Conservation (phyloP, 2,888 invertebrate species). For the Phragmatobia fuliginosa region DNA sequence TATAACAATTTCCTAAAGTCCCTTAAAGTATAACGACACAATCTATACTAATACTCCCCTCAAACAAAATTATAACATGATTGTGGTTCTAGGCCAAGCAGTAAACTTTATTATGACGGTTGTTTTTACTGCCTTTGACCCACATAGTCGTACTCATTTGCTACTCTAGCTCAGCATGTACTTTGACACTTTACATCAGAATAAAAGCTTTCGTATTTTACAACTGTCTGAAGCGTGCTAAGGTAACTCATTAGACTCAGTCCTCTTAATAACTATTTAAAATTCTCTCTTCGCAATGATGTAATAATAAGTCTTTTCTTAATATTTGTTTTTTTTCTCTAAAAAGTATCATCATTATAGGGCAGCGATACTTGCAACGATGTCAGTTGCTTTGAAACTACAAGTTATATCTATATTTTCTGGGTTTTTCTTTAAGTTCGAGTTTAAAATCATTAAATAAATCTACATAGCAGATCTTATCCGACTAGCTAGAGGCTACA, state of each 20-base stretch:
- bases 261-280: no score
- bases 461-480: neutral
- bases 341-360: neutral
- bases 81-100: constrained; percentile 19
- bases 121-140: constrained; percentile 37
- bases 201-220: constrained; percentile 10
- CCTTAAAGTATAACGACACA: constrained; percentile 3
- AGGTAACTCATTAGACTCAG: neutral
- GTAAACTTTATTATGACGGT: constrained; percentile 30
- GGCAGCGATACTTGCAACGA: neutral
- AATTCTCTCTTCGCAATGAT: neutral
- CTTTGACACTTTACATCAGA: constrained; percentile 3
- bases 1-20: neutral
- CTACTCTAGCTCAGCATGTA: constrained; percentile 6
- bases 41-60: constrained; percentile 19
- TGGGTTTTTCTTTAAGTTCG: neutral
- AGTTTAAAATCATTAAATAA: neutral
- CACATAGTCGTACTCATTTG: constrained; percentile 36
- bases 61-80: constrained; percentile 14
- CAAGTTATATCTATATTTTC: neutral
- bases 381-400: neutral
- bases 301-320: neutral
- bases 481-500: neutral
- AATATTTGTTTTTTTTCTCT: neutral
- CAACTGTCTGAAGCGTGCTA: constrained; percentile 1